Conservation (phyloP, 2,113 vertebrate species). For the Butorides virescens region DNA sequence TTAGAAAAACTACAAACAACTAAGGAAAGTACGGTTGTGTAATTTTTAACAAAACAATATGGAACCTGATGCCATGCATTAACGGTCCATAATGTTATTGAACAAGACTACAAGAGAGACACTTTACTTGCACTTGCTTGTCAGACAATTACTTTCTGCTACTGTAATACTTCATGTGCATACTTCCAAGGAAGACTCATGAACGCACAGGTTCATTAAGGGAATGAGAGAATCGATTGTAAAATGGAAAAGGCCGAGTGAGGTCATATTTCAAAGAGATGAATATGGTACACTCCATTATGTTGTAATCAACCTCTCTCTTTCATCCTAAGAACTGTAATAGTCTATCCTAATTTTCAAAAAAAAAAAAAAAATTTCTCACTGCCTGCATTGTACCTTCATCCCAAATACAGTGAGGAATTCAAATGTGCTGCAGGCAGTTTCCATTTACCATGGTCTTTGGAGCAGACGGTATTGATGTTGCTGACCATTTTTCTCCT, state of each 20-base stretch:
- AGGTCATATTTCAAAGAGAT: conserved; percentile 86
- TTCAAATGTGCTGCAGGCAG: conserved; percentile 59
- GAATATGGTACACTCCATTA: conserved; percentile 85
- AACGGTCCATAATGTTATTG: conserved; percentile 79
- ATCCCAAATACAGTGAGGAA: conserved; percentile 53
- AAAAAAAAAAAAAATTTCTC: not conserved
- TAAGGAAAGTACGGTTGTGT: conserved; percentile 30
- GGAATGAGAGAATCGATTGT: conserved; percentile 84
- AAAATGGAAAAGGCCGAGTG: conserved; percentile 82
- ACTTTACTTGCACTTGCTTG: conserved; percentile 79
- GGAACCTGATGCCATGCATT: conserved; percentile 69
- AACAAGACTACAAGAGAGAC: conserved; percentile 78
- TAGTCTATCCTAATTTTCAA: conserved; percentile 76
- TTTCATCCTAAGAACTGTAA: conserved; percentile 80
- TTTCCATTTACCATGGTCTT: conserved; percentile 72
- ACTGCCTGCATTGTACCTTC: conserved; percentile 48
- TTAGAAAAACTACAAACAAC: not conserved
- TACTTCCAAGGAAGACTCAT: conserved; percentile 78
- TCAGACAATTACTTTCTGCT: conserved; percentile 82
- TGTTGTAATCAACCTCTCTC: conserved; percentile 85
- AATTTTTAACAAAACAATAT: conserved; percentile 72
- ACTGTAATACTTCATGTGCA: conserved; percentile 78
- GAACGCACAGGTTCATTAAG: conserved; percentile 82
- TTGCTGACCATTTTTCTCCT: conserved; percentile 80
- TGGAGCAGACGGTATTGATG: conserved; percentile 66